Conservation (phyloP, 2,888 invertebrate genomes). For the Tenthredo scrophulariae region DNA sequence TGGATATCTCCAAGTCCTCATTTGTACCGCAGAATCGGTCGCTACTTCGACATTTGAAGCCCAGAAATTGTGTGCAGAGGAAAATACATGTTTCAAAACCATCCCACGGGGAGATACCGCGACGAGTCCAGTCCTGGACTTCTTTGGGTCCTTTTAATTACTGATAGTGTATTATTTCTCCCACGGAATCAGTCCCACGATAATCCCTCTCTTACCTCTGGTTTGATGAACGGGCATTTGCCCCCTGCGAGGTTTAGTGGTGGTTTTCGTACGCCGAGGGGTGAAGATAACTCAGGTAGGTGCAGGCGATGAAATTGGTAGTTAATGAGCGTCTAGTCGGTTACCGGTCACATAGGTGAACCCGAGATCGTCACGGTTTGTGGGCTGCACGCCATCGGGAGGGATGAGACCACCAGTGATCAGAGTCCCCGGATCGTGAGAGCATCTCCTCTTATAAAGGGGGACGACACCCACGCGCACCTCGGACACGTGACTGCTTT, state of each 20-base stretch:
- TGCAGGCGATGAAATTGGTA: constrained; percentile 25
- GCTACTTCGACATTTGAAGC: not conserved
- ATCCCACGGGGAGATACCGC: not conserved
- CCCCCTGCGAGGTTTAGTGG: not conserved
- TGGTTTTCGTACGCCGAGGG: not conserved
- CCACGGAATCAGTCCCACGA: constrained; percentile 31
- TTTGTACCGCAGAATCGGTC: not conserved
- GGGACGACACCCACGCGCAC: constrained; percentile 28
- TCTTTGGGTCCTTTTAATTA: not conserved
- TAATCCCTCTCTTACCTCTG: not conserved
- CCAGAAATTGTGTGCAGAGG: not conserved
- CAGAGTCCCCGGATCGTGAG: constrained; percentile 41
- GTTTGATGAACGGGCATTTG: not conserved
- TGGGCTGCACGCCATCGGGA: constrained; percentile 28
- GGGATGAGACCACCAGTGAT: constrained; percentile 34
- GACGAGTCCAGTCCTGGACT: not conserved
- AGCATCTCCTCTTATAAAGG: constrained; percentile 28
- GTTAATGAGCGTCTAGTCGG: constrained; percentile 41
- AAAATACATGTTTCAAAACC: not conserved
- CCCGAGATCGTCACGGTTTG: constrained; percentile 31
- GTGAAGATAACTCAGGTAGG: constrained; percentile 22
- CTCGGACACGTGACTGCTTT: constrained; percentile 44
- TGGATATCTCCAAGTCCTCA: not conserved
- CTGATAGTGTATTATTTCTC: not conserved
- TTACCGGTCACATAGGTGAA: constrained; percentile 36